A percentile compares a stretch with the other conserved stretches of the same genome.
Conservation (phyloP, 2,888 invertebrate species). For the Cyaniris semiargus region DNA sequence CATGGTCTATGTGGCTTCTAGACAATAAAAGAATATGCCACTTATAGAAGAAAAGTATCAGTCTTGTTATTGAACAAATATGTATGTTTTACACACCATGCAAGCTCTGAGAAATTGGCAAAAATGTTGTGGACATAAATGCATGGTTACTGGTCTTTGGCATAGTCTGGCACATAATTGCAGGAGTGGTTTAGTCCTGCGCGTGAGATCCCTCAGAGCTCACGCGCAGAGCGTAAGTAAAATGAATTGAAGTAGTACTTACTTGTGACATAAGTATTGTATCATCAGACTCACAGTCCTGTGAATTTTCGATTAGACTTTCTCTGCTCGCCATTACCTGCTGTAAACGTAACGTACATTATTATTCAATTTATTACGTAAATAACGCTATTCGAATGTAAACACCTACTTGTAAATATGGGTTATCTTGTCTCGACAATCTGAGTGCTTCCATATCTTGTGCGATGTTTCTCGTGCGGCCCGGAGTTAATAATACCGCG, state of each 20-base stretch:
- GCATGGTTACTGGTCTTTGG: no score
- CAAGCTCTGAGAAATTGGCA: no score
- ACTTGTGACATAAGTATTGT: conserved; percentile 89
- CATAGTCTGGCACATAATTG: no score
- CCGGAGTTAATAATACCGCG: conserved; percentile 85
- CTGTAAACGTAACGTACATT: conserved; percentile 60
- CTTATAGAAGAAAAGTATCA: neutral
- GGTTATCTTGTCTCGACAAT: conserved; percentile 91
- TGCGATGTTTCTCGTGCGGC: conserved; percentile 87
- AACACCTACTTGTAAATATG: conserved; percentile 85
- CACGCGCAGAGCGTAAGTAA: no score
- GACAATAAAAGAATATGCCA: neutral
- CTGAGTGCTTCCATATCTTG: conserved; percentile 92
- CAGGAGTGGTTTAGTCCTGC: no score
- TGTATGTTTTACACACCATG: neutral
- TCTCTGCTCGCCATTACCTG: conserved; percentile 90
- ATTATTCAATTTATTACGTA: conserved; percentile 34
- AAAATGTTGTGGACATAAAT: no score
- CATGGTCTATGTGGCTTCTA: neutral
- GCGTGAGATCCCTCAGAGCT: no score
- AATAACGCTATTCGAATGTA: neutral
- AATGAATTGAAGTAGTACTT: conserved; percentile 40
- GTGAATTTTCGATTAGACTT: conserved; percentile 86
- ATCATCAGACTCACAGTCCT: conserved; percentile 88
- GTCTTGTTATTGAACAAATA: neutral